phyloP scores from a whole-genome alignment of 1,140 invertebrate species.

The Ectropis grisescens region DNA sequence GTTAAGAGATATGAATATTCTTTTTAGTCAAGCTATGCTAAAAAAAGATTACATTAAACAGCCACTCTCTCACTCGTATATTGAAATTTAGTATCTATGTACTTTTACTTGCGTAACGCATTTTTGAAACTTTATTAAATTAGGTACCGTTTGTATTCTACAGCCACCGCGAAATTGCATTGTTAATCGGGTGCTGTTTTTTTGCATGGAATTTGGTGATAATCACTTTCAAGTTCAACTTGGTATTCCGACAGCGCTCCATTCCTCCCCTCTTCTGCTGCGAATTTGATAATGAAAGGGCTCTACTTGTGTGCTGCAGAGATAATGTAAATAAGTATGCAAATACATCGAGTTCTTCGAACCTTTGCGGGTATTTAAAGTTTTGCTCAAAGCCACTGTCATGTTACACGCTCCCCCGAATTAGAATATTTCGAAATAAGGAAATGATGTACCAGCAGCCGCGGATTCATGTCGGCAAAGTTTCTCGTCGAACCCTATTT shows the following conservation, averaged over 20 bases:
- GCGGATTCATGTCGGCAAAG: conserved; percentile 23
- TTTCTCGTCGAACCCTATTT: conserved; percentile 22
- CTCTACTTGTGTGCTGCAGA: conserved; percentile 61
- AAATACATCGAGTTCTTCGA: conserved; percentile 58
- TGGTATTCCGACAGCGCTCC: conserved; percentile 42
- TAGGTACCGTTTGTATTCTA: no score
- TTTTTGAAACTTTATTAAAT: no score
- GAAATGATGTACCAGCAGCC: conserved; percentile 29
- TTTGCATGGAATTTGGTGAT: conserved; percentile 37
- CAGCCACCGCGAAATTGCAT: conserved; percentile 29
- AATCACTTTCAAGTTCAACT: conserved; percentile 51
- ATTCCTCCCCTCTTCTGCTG: conserved; percentile 43
- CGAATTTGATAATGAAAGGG: conserved; percentile 66
- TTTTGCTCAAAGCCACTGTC: conserved; percentile 37
- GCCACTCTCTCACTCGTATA: no score
- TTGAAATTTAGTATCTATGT: no score
- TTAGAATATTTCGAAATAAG: conserved; percentile 41
- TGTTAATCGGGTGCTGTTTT: conserved; percentile 37
- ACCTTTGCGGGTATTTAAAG: conserved; percentile 56
- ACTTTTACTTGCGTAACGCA: no score
- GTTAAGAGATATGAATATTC: no score
- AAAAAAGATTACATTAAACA: no score
- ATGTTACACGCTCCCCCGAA: conserved; percentile 8
- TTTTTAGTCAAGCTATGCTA: no score
- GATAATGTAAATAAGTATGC: conserved; percentile 69